Conservation (phyloP, 2,888 invertebrate species). For the Drosophila buzzatii region DNA sequence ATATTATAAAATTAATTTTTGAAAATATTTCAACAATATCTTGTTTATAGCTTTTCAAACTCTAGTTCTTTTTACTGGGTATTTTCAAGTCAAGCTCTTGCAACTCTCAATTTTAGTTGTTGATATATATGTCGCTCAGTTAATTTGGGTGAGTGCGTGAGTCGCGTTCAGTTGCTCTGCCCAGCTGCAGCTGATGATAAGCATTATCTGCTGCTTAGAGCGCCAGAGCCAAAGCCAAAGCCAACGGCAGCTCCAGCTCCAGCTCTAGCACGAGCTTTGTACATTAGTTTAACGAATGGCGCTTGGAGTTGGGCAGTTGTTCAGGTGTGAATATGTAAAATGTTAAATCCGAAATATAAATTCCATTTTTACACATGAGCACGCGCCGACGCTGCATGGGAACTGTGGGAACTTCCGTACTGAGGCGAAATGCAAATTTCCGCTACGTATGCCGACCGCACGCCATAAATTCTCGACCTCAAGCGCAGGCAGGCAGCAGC, state of each 20-base stretch:
- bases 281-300: slow-evolving; percentile 35
- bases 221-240: neutral
- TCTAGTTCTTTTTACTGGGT: neutral
- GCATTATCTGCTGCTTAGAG: slow-evolving; percentile 52
- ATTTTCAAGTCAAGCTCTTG: neutral
- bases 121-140: neutral
- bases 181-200: slow-evolving; percentile 26
- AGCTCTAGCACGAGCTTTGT: slow-evolving; percentile 12
- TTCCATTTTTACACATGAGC: slow-evolving; percentile 64
- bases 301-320: neutral
- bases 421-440: slow-evolving; percentile 71
- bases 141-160: slow-evolving; percentile 40
- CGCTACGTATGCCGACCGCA: slow-evolving; percentile 51
- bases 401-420: slow-evolving; percentile 37
- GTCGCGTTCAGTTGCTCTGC: slow-evolving; percentile 15
- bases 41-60: neutral
- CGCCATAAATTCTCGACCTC: slow-evolving; percentile 69
- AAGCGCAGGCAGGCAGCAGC: neutral
- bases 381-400: slow-evolving; percentile 26
- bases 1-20: too few relatives aligned
- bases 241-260: neutral
- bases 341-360: slow-evolving; percentile 65
- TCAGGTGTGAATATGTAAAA: slow-evolving; percentile 54
- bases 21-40: neutral
- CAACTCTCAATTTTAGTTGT: neutral